Evolutionary conservation across 2,797 vertebrate genomes (phyloP).

Genomic region (Streptopelia turtur): DNA sequence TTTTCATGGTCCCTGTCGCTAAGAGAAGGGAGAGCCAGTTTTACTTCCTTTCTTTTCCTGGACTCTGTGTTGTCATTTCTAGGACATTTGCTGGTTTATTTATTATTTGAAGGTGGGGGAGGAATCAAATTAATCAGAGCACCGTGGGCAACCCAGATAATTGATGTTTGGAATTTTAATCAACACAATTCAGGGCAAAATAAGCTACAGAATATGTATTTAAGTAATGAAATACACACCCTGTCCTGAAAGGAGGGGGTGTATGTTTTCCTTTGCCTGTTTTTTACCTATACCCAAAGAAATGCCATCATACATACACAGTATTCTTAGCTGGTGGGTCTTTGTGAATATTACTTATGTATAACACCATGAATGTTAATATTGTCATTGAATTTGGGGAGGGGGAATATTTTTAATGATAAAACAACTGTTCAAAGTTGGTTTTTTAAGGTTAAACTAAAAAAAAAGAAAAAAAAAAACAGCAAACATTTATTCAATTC

Average conservation of each 20-base stretch:
- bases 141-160: neutral
- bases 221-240: neutral
- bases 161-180: neutral
- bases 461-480: slow-evolving; percentile 76
- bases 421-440: slow-evolving; percentile 79
- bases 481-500: slow-evolving; percentile 80
- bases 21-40: neutral
- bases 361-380: slow-evolving; percentile 88
- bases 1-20: neutral
- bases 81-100: slow-evolving; percentile 21
- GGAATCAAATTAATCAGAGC: neutral
- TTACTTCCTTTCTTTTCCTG: neutral
- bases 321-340: slow-evolving; percentile 57
- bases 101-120: neutral
- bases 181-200: slow-evolving; percentile 13
- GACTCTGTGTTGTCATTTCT: neutral
- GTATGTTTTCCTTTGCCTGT: slow-evolving; percentile 40
- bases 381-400: slow-evolving; percentile 78
- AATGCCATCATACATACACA: slow-evolving; percentile 36
- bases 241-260: neutral
- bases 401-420: slow-evolving; percentile 77
- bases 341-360: slow-evolving; percentile 83
- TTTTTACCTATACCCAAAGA: slow-evolving; percentile 74
- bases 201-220: neutral
- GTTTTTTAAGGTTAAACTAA: slow-evolving; percentile 74